These are phyloP conservation scores for Mythimna lalbum DNA, from an alignment of 2,888 invertebrate species.

Conservation along the genomic window DNA sequence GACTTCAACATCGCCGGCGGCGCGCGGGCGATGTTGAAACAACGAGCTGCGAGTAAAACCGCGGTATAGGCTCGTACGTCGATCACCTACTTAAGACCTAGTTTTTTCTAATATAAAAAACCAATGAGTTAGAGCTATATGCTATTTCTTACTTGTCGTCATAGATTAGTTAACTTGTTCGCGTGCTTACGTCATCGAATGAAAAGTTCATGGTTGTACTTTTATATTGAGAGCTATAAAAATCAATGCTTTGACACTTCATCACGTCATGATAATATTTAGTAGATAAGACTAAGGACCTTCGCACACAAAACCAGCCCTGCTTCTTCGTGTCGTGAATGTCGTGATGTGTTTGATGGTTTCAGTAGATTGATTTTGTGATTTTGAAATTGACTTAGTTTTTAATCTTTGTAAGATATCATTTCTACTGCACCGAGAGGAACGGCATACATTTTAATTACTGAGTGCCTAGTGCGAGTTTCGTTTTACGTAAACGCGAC, in stretches of 20 bases:
- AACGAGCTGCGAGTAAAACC: too few relatives aligned
- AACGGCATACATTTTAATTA: neutral
- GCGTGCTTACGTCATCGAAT: neutral
- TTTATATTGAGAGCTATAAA: slow-evolving; percentile 19
- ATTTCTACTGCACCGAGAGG: too few relatives aligned
- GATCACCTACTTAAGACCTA: too few relatives aligned
- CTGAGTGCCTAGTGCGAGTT: too few relatives aligned
- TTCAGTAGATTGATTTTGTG: slow-evolving; percentile 2
- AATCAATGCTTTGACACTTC: slow-evolving; percentile 26
- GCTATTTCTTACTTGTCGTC: neutral
- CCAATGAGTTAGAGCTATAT: neutral
- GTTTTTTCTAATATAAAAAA: too few relatives aligned
- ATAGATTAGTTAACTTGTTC: neutral
- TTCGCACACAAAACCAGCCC: slow-evolving; percentile 21
- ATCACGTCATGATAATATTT: slow-evolving; percentile 47
- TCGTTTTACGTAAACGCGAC: too few relatives aligned
- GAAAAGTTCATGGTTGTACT: neutral
- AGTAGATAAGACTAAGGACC: slow-evolving; percentile 31
- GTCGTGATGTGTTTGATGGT: neutral
- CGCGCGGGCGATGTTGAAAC: too few relatives aligned
- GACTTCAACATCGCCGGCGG: too few relatives aligned
- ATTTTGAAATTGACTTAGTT: neutral
- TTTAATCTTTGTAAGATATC: too few relatives aligned
- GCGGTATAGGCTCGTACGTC: too few relatives aligned
- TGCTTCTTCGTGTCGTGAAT: too few relatives aligned